Evolutionary conservation across 2,797 vertebrate species (phyloP).

Genomic region (Rhabdophis nuchalis): DNA sequence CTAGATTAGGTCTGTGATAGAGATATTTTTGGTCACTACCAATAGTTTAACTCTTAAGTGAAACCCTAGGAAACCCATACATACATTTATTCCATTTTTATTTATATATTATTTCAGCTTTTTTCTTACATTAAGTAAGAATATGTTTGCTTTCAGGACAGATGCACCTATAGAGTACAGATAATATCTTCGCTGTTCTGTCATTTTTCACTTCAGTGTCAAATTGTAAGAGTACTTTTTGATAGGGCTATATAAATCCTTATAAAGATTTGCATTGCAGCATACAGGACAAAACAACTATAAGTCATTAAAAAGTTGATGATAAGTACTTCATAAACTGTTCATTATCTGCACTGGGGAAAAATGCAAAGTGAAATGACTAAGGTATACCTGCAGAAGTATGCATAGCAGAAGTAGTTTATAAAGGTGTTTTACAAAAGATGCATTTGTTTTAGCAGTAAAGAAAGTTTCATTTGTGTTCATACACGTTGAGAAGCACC

Average conservation of each 20-base stretch:
- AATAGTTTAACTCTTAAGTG: neutral
- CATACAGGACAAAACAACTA: neutral
- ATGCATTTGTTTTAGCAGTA: neutral
- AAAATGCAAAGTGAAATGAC: neutral
- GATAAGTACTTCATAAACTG: neutral
- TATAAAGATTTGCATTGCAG: neutral
- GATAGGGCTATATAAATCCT: neutral
- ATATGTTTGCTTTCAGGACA: neutral
- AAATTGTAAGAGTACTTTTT: neutral
- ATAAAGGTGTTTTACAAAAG: neutral
- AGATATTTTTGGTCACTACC: neutral
- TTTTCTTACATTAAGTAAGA: neutral
- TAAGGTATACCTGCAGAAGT: neutral
- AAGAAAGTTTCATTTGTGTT: neutral
- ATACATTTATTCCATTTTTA: neutral
- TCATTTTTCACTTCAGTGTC: neutral
- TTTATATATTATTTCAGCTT: neutral
- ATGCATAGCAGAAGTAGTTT: neutral
- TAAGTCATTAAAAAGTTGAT: neutral
- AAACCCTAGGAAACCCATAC: neutral
- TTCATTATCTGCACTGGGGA: neutral
- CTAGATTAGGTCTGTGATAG: neutral
- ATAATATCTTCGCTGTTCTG: neutral
- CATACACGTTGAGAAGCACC: neutral
- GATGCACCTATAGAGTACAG: neutral